Base-by-base conservation (phyloP, 2,797 vertebrate genomes). In the Oreochromis grahami region DNA sequence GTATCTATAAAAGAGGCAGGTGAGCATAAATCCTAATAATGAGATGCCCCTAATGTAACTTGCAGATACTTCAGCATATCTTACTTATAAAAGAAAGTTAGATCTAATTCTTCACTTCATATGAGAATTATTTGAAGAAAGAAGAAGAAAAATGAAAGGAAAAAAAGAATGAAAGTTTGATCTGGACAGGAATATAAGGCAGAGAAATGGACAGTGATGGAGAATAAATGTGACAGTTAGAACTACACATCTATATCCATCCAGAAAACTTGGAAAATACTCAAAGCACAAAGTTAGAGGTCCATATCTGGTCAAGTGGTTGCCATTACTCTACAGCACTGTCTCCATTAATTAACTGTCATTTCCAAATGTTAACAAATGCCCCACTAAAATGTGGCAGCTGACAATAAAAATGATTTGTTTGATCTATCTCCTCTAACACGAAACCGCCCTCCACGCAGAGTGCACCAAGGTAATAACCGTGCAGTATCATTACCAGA, bases 391-490 rank as follows among this genome's bases (percentile, higher is more conserved):
- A 84, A 45, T 34, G 80, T 88, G 87, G 70, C 87, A 88, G 91
- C 88, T 87, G 90, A 91, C 84, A 87, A 78, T 94, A 92, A 92
- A 94, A 84, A 84, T 92, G 91, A 95, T 94, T 93, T 91, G 86
- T 93, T 90, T 80, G 72, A 89, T 92, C 84, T 34, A 84, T 91
- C 85, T 89, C 79, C 78, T 85, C 84, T 48, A 74, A 83, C 84
- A 87, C 34, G 74, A 70, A 92, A 79, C 84, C 86, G 26, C 52
- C 78, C 77, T 78, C 68, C 85, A 77, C 80, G 60, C 82, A 19
- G 32, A 72, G 85, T 63, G 86, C 89, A 81, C 78, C 74, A 29
- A 85, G 87, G 89, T 91, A 93, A 94, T 92, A 93, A 89, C 91
- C 89, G 79, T 51, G 88, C 90, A 76, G 88, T 89, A 85, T 90